These are phyloP conservation scores for Lydus trimaculatus DNA, from an alignment of 2,888 invertebrate species.

Conservation along the genomic window DNA sequence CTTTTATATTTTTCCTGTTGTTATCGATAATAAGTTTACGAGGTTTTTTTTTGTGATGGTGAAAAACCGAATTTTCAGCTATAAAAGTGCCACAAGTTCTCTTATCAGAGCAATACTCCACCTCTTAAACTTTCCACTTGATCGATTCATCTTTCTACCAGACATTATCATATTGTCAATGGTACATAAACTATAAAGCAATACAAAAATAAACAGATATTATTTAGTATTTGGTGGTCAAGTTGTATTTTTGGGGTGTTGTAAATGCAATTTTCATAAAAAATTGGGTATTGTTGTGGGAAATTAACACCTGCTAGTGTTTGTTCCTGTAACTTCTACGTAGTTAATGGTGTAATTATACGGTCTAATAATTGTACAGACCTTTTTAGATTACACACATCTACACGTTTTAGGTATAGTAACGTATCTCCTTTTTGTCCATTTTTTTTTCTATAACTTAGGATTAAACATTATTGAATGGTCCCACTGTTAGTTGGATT, in stretches of 20 bases:
- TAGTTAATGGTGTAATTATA: background rate
- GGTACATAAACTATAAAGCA: too few species aligned
- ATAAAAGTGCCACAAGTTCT: too few species aligned
- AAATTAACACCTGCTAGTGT: background rate
- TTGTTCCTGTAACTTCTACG: background rate
- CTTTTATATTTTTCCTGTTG: too few species aligned
- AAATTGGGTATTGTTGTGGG: background rate
- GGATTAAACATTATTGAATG: background rate
- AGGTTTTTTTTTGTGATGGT: too few species aligned
- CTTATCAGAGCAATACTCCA: too few species aligned
- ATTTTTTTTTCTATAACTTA: background rate
- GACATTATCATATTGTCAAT: too few species aligned
- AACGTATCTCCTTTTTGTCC: too few species aligned
- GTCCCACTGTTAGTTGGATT: background rate
- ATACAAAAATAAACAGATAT: background rate
- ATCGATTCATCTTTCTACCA: too few species aligned
- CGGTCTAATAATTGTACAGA: conserved; percentile 2
- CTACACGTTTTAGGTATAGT: background rate
- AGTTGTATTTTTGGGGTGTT: background rate
- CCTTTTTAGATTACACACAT: background rate
- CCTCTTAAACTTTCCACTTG: too few species aligned
- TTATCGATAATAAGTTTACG: too few species aligned
- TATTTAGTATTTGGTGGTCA: background rate
- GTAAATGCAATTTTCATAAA: background rate
- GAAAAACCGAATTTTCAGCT: too few species aligned